These are phyloP conservation scores for Diglossa brunneiventris DNA, from an alignment of 2,113 vertebrate species.

Conservation along the genomic window DNA sequence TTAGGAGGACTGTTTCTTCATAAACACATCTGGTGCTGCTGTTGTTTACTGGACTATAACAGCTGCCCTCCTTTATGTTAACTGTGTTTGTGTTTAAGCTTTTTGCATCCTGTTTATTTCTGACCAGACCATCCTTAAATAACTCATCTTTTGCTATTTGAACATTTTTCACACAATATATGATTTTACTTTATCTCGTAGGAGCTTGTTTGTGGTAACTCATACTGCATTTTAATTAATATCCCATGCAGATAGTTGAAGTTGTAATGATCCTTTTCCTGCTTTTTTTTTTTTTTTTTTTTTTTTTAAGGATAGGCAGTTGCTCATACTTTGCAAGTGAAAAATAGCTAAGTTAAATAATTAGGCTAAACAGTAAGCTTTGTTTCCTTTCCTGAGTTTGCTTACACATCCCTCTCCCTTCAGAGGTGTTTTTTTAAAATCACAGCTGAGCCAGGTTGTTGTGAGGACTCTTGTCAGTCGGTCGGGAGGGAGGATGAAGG, in stretches of 20 bases:
- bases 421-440: slow-evolving; percentile 43
- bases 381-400: neutral
- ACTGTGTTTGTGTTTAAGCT: slow-evolving; percentile 66
- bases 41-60: slow-evolving; percentile 78
- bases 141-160: slow-evolving; percentile 20
- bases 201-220: slow-evolving; percentile 4
- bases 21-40: slow-evolving; percentile 80
- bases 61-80: slow-evolving; percentile 71
- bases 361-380: neutral
- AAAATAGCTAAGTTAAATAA: slow-evolving; percentile 12
- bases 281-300: neutral
- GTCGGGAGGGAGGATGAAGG: neutral
- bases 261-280: slow-evolving; percentile 31
- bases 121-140: slow-evolving; percentile 66
- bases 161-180: neutral
- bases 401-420: neutral
- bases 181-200: neutral
- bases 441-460: slow-evolving; percentile 27
- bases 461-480: slow-evolving; percentile 35
- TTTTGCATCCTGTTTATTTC: slow-evolving; percentile 76
- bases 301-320: neutral
- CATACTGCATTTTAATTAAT: slow-evolving; percentile 23
- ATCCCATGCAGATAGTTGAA: slow-evolving; percentile 6
- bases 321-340: neutral
- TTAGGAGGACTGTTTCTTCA: slow-evolving; percentile 82